A percentile compares a stretch with the other conserved stretches of the same genome.
These are phyloP conservation scores for Aulostomus chinensis DNA, from an alignment of 2,797 vertebrate species.

Conservation along the genomic window DNA sequence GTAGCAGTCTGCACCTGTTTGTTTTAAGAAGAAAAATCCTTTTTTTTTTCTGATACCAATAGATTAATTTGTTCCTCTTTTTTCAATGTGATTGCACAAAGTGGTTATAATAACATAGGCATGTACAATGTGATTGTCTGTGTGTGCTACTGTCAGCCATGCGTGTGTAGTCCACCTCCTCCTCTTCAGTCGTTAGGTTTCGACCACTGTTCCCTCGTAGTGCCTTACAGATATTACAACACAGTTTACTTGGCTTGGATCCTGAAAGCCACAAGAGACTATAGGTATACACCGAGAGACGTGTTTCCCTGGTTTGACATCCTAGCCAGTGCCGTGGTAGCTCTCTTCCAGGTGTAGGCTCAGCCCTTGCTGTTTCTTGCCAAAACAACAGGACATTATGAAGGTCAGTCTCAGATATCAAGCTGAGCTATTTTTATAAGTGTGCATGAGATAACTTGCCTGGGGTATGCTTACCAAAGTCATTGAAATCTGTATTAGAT, in stretches of 20 bases:
- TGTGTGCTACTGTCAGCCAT: conserved; percentile 85
- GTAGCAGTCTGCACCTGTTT: conserved; percentile 88
- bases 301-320: conserved; percentile 70
- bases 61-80: conserved; percentile 81
- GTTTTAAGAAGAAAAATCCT: conserved; percentile 76
- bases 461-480: conserved; percentile 82
- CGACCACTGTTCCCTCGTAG: conserved; percentile 93
- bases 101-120: conserved; percentile 90
- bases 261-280: conserved; percentile 81
- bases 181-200: conserved; percentile 84
- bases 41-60: conserved; percentile 85
- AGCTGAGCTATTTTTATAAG: conserved; percentile 58
- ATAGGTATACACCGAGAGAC: conserved; percentile 63
- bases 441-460: conserved; percentile 77
- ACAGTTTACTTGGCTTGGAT: conserved; percentile 88
- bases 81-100: conserved; percentile 94
- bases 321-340: conserved; percentile 63
- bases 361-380: conserved; percentile 66
- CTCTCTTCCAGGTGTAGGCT: conserved; percentile 81
- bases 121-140: conserved; percentile 92
- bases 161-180: conserved; percentile 81
- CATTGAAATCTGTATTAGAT: conserved; percentile 64
- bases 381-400: conserved; percentile 28
- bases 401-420: conserved; percentile 46
- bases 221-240: conserved; percentile 96